These are phyloP conservation scores for Pristionchus japonicus DNA, from an alignment of 2,888 invertebrate species.

Conservation along the genomic window DNA sequence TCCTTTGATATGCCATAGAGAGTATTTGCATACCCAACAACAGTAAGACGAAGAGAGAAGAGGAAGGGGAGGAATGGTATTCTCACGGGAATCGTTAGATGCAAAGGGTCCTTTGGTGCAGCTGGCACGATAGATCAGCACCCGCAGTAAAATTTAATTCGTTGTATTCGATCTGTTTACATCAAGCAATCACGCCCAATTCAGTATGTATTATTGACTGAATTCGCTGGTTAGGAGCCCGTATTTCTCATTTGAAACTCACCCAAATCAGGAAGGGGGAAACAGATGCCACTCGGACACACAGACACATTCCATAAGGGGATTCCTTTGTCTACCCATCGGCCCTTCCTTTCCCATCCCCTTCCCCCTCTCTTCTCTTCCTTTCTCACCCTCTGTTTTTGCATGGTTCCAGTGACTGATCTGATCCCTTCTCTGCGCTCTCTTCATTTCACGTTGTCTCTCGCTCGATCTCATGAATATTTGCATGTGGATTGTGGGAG, in stretches of 20 bases:
- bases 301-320: conserved; percentile 17
- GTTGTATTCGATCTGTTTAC: not conserved
- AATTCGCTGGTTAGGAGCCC: no score
- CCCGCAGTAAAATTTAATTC: not conserved
- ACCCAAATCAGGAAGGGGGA: not conserved
- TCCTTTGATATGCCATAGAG: conserved; percentile 12
- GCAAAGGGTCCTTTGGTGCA: not conserved
- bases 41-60: not conserved
- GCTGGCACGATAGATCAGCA: not conserved
- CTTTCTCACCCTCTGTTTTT: conserved; percentile 26
- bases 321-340: conserved; percentile 26
- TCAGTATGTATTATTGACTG: not conserved
- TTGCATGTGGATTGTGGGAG: not conserved
- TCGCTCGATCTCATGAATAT: not conserved
- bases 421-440: not conserved
- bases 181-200: not conserved
- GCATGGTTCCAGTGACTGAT: not conserved
- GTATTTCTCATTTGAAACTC: not conserved
- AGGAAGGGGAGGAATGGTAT: conserved; percentile 6
- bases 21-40: conserved; percentile 37
- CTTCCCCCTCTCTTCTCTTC: not conserved
- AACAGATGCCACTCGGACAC: not conserved
- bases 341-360: not conserved
- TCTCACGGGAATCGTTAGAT: conserved; percentile 31
- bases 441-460: not conserved